These are phyloP conservation scores for Elephas maximus DNA, from an alignment of 2,113 vertebrate genomes.

Conservation along the genomic window DNA sequence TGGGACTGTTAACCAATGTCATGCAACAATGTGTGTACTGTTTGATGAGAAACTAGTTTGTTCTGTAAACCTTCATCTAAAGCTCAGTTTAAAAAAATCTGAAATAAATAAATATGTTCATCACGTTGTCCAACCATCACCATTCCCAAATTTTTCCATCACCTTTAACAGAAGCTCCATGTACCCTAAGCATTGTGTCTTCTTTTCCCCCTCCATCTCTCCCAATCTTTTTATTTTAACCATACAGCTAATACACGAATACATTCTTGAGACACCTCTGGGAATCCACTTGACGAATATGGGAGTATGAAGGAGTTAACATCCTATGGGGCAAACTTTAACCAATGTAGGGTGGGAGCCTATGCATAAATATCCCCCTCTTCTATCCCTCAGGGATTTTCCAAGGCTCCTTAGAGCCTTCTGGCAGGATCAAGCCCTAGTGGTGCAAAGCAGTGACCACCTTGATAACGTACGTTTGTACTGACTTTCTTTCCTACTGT, in stretches of 20 bases:
- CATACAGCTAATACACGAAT: background rate
- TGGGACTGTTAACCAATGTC: no score
- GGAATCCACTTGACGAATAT: conserved; percentile 1
- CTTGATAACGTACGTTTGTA: background rate
- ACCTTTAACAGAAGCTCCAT: no score
- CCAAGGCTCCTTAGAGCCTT: background rate
- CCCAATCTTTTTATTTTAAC: background rate
- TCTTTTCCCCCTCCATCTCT: no score
- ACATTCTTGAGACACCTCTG: background rate
- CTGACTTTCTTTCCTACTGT: background rate
- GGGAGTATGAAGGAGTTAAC: background rate
- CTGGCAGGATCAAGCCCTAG: background rate
- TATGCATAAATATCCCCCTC: background rate
- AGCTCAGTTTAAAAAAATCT: no score
- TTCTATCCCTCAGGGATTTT: background rate
- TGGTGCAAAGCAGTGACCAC: background rate
- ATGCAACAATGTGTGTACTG: no score
- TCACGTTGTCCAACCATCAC: no score
- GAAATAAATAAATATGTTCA: no score
- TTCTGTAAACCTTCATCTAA: no score
- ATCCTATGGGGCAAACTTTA: background rate
- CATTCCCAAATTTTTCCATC: no score
- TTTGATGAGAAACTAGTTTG: no score
- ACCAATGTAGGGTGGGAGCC: background rate
- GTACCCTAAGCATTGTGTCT: no score